A percentile compares a stretch with the other conserved stretches of the same genome.
Conservation (phyloP, 2,888 invertebrate species). For the Lepidochrysops patricia region DNA sequence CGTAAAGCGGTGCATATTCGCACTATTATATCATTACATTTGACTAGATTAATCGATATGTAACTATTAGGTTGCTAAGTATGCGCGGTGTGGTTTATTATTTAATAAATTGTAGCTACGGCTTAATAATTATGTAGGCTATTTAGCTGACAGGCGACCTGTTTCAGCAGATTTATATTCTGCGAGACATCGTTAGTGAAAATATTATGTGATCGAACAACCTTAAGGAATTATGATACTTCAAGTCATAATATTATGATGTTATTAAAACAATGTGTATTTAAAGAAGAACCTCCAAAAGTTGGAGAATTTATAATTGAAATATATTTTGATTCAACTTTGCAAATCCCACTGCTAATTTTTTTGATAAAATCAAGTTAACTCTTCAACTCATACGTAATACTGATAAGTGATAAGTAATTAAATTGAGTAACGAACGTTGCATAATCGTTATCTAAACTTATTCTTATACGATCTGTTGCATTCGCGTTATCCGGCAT, state of each 20-base stretch:
- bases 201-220: background rate
- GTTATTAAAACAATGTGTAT: background rate
- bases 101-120: slow-evolving; percentile 6
- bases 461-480: slow-evolving; percentile 2
- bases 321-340: background rate
- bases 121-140: slow-evolving; percentile 8
- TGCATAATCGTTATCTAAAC: slow-evolving; percentile 5
- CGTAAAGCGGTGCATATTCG: slow-evolving; percentile 37
- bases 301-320: no score
- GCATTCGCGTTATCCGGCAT: background rate
- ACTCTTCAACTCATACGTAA: background rate
- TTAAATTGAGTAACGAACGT: background rate
- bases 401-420: background rate
- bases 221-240: background rate
- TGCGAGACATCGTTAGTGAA: background rate
- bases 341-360: background rate
- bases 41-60: slow-evolving; percentile 30
- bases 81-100: background rate
- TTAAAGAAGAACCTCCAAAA: background rate
- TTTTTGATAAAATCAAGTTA: background rate
- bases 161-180: background rate
- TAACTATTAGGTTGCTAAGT: slow-evolving; percentile 18
- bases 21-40: slow-evolving; percentile 40
- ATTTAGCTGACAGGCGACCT: background rate
- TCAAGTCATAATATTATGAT: no score